phyloP scores from a whole-genome alignment of 2,113 vertebrate species.

The Telmatochromis sp. region DNA sequence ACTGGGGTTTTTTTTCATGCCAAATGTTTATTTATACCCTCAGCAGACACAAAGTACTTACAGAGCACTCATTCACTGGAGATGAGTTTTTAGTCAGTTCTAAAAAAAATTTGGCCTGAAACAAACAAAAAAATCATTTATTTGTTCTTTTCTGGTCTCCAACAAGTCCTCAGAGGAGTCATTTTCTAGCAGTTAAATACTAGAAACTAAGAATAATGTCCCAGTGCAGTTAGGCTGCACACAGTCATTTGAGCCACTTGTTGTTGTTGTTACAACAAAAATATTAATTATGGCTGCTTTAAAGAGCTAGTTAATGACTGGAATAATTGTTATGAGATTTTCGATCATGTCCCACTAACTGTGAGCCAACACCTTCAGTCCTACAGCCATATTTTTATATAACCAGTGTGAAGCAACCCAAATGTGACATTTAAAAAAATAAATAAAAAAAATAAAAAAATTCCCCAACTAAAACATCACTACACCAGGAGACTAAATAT shows the following conservation, averaged over 20 bases:
- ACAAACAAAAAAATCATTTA: neutral
- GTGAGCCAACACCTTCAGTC: neutral
- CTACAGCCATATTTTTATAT: neutral
- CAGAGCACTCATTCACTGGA: neutral
- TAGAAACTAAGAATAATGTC: neutral
- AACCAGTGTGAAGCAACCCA: neutral
- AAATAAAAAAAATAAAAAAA: no score
- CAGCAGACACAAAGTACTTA: neutral
- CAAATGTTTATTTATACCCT: neutral
- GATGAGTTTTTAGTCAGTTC: neutral
- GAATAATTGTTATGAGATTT: neutral
- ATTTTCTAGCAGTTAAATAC: neutral
- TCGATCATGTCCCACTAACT: neutral
- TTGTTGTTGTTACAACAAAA: neutral
- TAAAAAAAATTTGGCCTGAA: neutral
- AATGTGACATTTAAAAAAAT: neutral
- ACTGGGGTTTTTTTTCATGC: rapidly evolving
- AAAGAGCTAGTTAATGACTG: neutral
- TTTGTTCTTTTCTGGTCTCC: neutral
- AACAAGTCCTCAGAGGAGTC: neutral
- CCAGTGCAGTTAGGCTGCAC: neutral
- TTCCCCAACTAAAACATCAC: neutral
- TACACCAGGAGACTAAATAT: neutral
- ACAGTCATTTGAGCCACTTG: neutral
- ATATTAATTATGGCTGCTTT: neutral